Evolutionary conservation across 2,113 vertebrate species (phyloP).

Genomic region (Siniperca knerii): DNA sequence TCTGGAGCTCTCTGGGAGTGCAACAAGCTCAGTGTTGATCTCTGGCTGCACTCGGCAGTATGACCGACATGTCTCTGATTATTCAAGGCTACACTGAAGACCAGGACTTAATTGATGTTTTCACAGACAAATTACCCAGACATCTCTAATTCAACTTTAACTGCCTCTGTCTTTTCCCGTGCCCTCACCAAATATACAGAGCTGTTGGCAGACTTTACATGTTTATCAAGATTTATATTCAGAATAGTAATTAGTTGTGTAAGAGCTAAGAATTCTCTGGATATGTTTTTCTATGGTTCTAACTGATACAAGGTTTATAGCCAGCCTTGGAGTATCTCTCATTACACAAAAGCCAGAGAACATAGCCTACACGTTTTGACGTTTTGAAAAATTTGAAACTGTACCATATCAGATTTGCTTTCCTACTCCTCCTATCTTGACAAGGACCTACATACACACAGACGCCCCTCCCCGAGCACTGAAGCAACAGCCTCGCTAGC

Average conservation of each 20-base stretch:
- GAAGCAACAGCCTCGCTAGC: too few species aligned
- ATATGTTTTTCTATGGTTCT: slow-evolving; percentile 6
- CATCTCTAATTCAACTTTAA: slow-evolving; percentile 9
- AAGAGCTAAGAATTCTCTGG: background rate
- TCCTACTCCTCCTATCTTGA: background rate
- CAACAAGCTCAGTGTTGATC: slow-evolving; percentile 58
- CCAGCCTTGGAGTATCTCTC: background rate
- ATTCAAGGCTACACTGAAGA: slow-evolving; percentile 9
- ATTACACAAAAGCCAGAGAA: slow-evolving; percentile 13
- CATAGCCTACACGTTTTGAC: background rate
- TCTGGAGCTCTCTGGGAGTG: slow-evolving; percentile 46
- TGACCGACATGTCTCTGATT: slow-evolving; percentile 13
- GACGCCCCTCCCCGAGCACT: background rate
- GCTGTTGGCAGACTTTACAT: background rate
- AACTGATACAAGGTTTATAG: slow-evolving; percentile 6
- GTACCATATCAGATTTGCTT: background rate
- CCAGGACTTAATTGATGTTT: slow-evolving; percentile 17
- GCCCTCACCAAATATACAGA: background rate
- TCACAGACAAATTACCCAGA: slow-evolving; percentile 8
- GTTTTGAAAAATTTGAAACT: background rate
- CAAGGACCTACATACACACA: background rate
- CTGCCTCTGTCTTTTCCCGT: background rate
- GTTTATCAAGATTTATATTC: slow-evolving; percentile 26
- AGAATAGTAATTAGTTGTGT: slow-evolving; percentile 15
- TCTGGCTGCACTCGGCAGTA: slow-evolving; percentile 23